Evolutionary conservation across 2,888 invertebrate genomes (phyloP).

Genomic region (Oxyteleia sp.): DNA sequence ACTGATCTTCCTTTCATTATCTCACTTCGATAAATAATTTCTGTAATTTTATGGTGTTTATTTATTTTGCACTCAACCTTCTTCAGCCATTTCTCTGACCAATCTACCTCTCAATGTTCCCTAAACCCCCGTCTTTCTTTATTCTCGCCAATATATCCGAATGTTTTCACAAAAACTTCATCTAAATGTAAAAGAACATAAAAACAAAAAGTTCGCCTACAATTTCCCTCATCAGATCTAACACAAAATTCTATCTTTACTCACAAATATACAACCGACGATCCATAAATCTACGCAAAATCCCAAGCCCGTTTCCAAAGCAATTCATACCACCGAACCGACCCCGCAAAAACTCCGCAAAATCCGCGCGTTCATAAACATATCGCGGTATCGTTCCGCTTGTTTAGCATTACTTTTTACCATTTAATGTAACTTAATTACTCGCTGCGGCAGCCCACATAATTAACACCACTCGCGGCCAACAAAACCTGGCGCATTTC

Average conservation of each 20-base stretch:
- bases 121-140: too few relatives aligned
- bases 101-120: too few relatives aligned
- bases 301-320: background rate
- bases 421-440: constrained; percentile 48
- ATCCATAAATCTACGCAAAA: background rate
- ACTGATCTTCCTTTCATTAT: too few relatives aligned
- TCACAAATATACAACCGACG: background rate
- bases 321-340: background rate
- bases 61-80: too few relatives aligned
- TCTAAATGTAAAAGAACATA: too few relatives aligned
- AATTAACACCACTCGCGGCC: constrained; percentile 34
- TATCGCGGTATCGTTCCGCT: constrained; percentile 10
- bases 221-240: too few relatives aligned
- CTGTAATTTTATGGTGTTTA: too few relatives aligned
- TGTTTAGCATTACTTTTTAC: constrained; percentile 33
- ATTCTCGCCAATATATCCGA: too few relatives aligned
- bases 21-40: too few relatives aligned
- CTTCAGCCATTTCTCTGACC: too few relatives aligned
- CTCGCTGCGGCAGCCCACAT: constrained; percentile 16
- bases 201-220: too few relatives aligned
- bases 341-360: background rate
- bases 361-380: background rate
- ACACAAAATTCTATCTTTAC: background rate
- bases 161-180: too few relatives aligned
- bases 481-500: constrained; percentile 16